Conservation (phyloP, 2,797 vertebrate species). For the Molothrus ater region DNA sequence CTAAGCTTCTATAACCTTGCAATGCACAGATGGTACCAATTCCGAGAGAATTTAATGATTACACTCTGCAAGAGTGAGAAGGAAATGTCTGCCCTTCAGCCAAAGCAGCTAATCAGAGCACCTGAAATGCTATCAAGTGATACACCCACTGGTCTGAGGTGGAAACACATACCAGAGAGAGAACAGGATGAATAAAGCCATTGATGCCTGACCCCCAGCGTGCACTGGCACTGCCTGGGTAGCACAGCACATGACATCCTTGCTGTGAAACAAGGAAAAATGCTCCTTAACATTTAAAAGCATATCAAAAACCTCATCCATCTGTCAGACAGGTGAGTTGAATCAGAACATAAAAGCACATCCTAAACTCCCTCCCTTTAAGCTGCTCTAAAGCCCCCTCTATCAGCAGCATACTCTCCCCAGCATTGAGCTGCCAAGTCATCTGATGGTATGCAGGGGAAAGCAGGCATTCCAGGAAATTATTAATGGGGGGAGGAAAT, state of each 20-base stretch:
- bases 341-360: fast-evolving
- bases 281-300: not conserved
- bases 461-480: not conserved
- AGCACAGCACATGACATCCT: not conserved
- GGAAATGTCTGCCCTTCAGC: not conserved
- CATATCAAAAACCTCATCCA: not conserved
- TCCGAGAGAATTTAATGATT: not conserved
- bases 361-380: not conserved
- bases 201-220: not conserved
- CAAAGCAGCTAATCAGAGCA: not conserved
- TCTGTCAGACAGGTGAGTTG: not conserved
- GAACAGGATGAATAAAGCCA: not conserved
- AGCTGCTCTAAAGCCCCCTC: not conserved
- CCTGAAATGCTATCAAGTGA: not conserved
- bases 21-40: not conserved
- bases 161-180: not conserved
- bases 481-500: not conserved
- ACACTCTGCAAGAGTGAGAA: not conserved
- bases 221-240: not conserved
- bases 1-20: not conserved
- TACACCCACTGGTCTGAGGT: not conserved
- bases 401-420: not conserved
- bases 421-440: not conserved
- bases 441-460: not conserved
- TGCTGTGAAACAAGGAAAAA: not conserved